Evolutionary conservation across 2,113 vertebrate species (phyloP).

Genomic region (Melierax canorus): DNA sequence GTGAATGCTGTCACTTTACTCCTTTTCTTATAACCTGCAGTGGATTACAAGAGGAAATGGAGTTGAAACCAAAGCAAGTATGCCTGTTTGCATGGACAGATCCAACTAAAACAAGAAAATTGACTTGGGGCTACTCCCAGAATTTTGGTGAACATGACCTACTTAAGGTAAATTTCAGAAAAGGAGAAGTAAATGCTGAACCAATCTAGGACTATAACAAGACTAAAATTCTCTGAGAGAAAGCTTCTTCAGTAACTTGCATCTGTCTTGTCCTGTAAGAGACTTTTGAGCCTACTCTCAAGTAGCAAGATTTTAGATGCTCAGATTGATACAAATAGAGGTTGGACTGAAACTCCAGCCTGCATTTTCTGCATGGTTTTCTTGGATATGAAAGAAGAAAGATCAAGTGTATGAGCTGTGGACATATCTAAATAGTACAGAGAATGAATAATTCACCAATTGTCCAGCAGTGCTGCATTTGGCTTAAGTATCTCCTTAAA

Average conservation of each 20-base stretch:
- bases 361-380: not conserved
- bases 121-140: conserved; percentile 81
- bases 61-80: conserved; percentile 79
- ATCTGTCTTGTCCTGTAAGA: not conserved
- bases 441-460: not conserved
- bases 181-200: not conserved
- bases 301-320: not conserved
- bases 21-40: conserved; percentile 62
- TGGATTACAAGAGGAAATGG: conserved; percentile 62
- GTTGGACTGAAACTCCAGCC: not conserved
- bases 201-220: not conserved
- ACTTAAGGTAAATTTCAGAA: conserved; percentile 79
- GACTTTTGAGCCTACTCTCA: not conserved
- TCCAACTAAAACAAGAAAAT: conserved; percentile 79
- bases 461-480: not conserved
- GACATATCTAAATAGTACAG: not conserved
- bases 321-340: not conserved
- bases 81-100: conserved; percentile 89
- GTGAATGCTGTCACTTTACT: not conserved
- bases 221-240: not conserved
- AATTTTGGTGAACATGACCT: conserved; percentile 84
- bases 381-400: not conserved
- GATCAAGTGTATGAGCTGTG: not conserved
- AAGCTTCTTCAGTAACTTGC: not conserved
- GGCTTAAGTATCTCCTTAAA: not conserved